Conservation (phyloP, 2,797 vertebrate species). For the Sebastes minor region DNA sequence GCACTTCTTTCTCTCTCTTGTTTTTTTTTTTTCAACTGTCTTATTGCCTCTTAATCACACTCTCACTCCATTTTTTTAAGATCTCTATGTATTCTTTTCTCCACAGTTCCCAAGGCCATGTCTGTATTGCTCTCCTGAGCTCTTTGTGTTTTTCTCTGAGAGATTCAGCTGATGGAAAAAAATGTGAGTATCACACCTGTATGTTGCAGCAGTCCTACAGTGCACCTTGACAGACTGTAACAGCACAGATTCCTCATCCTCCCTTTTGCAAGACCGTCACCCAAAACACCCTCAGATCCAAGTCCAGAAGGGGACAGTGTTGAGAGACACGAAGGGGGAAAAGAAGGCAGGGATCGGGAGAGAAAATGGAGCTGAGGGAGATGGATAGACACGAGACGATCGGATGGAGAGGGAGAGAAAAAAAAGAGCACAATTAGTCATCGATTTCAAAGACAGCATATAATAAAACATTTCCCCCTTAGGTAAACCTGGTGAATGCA, state of each 20-base stretch:
- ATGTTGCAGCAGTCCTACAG: not conserved
- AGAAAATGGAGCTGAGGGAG: slow-evolving; percentile 31
- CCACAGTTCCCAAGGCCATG: slow-evolving; percentile 34
- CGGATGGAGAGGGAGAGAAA: slow-evolving; percentile 22
- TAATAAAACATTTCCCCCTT: slow-evolving; percentile 85
- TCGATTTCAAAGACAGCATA: slow-evolving; percentile 84
- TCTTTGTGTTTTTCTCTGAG: slow-evolving; percentile 18
- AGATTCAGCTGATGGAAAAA: slow-evolving; percentile 7
- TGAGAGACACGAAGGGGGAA: not conserved
- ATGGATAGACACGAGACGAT: slow-evolving; percentile 32
- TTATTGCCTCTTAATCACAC: slow-evolving; percentile 51
- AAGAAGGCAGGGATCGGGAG: not conserved
- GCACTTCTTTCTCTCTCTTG: slow-evolving; percentile 64
- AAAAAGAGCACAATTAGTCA: slow-evolving; percentile 82
- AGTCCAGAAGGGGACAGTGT: slow-evolving; percentile 16
- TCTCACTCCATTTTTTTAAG: slow-evolving; percentile 36
- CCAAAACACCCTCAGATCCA: not conserved
- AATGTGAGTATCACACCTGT: slow-evolving; percentile 1
- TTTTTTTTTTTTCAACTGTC: slow-evolving; percentile 35
- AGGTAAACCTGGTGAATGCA: slow-evolving; percentile 87
- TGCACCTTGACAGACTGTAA: not conserved
- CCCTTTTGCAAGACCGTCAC: not conserved
- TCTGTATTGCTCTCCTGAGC: slow-evolving; percentile 3
- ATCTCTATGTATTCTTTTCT: slow-evolving; percentile 31
- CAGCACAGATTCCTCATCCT: not conserved